A percentile compares a stretch with the other conserved stretches of the same genome.
These are phyloP conservation scores for Chymomyza amoena DNA, from an alignment of 2,888 invertebrate species.

Conservation along the genomic window DNA sequence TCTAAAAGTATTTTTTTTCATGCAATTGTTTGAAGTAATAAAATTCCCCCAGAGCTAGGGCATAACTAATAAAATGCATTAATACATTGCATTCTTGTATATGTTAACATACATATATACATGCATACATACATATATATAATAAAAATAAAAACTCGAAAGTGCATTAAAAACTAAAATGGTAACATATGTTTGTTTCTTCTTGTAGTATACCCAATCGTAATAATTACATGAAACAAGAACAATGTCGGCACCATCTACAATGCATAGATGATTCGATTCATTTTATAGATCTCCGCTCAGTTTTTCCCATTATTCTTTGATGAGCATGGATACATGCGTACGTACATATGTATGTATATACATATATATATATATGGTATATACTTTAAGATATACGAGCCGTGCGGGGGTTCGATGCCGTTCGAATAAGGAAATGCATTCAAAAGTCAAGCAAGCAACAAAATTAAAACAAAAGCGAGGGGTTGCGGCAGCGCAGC, in stretches of 20 bases:
- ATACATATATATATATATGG: background rate
- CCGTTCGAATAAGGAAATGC: slow-evolving; percentile 68
- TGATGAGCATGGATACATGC: background rate
- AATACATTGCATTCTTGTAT: slow-evolving; percentile 25
- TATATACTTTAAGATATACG: background rate
- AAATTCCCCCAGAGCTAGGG: background rate
- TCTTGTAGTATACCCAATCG: slow-evolving; percentile 67
- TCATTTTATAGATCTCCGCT: slow-evolving; percentile 55
- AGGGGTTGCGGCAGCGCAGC: slow-evolving; percentile 19
- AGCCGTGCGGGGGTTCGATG: slow-evolving; percentile 29
- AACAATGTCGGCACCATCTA: slow-evolving; percentile 8
- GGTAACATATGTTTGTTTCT: slow-evolving; percentile 65
- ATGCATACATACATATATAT: too few relatives aligned
- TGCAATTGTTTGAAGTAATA: background rate
- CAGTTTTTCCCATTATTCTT: slow-evolving; percentile 7
- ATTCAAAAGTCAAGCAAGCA: slow-evolving; percentile 47
- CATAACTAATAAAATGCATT: slow-evolving; percentile 65
- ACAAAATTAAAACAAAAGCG: slow-evolving; percentile 42
- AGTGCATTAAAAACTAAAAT: slow-evolving; percentile 61
- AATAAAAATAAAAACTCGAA: slow-evolving; percentile 32
- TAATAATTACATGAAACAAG: slow-evolving; percentile 57
- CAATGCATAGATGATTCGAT: slow-evolving; percentile 55
- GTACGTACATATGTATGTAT: background rate
- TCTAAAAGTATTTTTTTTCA: too few relatives aligned
- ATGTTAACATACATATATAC: background rate